Conservation (phyloP, 2,888 invertebrate species). For the Oxytorus armatus region DNA sequence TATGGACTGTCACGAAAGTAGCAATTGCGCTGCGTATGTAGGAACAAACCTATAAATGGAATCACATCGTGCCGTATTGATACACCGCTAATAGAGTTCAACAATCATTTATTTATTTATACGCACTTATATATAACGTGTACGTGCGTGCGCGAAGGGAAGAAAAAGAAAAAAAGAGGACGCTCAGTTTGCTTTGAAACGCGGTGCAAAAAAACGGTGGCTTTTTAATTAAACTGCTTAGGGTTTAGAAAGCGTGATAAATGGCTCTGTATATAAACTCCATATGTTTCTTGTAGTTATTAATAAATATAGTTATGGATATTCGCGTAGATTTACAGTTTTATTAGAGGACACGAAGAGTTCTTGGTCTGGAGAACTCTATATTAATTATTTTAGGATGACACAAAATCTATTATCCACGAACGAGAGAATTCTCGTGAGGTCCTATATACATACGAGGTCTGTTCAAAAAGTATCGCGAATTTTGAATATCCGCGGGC, state of each 20-base stretch:
- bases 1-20: too few relatives aligned
- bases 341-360: conserved; percentile 40
- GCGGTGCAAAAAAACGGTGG: conserved; percentile 76
- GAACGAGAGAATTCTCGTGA: conserved; percentile 68
- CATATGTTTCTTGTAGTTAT: conserved; percentile 37
- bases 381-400: conserved; percentile 83
- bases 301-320: conserved; percentile 38
- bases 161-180: conserved; percentile 29
- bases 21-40: too few relatives aligned
- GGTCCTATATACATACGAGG: conserved; percentile 72
- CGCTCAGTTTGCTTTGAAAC: conserved; percentile 39
- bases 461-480: too few relatives aligned
- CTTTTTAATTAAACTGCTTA: conserved; percentile 84
- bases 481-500: too few relatives aligned
- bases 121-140: background rate
- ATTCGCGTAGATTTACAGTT: conserved; percentile 31
- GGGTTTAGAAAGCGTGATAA: conserved; percentile 84
- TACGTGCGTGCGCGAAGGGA: background rate
- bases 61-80: too few relatives aligned
- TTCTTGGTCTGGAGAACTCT: conserved; percentile 78
- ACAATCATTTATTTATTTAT: too few relatives aligned
- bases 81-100: too few relatives aligned
- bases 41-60: too few relatives aligned
- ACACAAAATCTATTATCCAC: conserved; percentile 83
- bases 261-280: conserved; percentile 76